Evolutionary conservation across 2,888 invertebrate genomes (phyloP), one percentile per base, ranked within the genome.

Genomic region (Mantis religiosa): DNA sequence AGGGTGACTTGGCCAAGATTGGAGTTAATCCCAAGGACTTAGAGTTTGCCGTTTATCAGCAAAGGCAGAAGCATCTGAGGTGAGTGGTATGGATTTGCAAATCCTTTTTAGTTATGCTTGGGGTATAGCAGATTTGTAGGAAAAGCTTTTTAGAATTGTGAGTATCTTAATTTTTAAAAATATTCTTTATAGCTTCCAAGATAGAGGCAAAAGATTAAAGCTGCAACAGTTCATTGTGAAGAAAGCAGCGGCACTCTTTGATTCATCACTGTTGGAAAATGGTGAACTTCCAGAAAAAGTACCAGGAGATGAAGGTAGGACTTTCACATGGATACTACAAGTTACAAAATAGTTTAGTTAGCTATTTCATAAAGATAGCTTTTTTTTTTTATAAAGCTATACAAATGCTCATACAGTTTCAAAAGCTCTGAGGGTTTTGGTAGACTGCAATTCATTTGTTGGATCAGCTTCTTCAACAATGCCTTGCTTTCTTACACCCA

Each of bases 151-250:
- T 54, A n/a, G 82, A 83, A 90, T n/a, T 30, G 14, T 41, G 1
- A 12, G 41, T 12, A 30, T 84, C 6, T 71, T 1, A 71, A 20
- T 15, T 15, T 89, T 83, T 90, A 90, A 30, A n/a, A n/a, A n/a
- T n/a, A 30, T 89, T 90, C 88, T 89, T 91, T 91, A 54, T 90
- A 94, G 94, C 88, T 97, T 97, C 93, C 97, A 97, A 93, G 97
- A 97, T 93, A 95, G 97, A 90, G 96, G 97, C 0, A 97, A 97
- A 92, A 94, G 97, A 30, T 93, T 97, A 88, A 97, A 97, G 92
- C 94, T 98, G 83, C 97, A 98, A 92, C 97, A 97, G 92, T 98
- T 98, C 93, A 95, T 98, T 91, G 96, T 97, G 15, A 97, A 97
- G 92, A 98, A 98, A 93, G 97, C 98, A 2, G 95, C 95, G 92